Evolutionary conservation across 1,140 invertebrate genomes (phyloP).

Genomic region (Penaeus indicus): DNA sequence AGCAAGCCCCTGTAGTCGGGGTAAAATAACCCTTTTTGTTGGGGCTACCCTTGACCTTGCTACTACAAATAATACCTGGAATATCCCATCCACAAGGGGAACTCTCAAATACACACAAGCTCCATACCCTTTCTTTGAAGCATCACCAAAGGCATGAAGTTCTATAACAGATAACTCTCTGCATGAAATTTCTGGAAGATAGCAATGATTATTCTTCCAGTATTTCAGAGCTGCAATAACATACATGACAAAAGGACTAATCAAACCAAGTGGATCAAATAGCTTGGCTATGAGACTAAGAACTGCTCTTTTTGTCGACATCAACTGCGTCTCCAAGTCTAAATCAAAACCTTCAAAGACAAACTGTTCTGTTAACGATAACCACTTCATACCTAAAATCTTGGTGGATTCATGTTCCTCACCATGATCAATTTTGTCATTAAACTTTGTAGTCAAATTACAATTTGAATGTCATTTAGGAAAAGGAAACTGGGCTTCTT

Average conservation of each 20-base stretch:
- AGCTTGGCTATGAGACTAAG: conserved; percentile 15
- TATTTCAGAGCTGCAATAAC: background rate
- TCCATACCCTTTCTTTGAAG: too few species aligned
- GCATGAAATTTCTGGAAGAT: too few species aligned
- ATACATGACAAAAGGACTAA: conserved; percentile 30
- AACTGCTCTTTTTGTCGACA: conserved; percentile 26
- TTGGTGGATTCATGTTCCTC: background rate
- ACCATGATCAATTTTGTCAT: background rate
- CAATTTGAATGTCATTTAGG: background rate
- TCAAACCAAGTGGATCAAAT: conserved; percentile 33
- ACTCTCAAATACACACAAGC: too few species aligned
- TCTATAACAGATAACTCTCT: too few species aligned
- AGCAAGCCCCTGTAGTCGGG: background rate
- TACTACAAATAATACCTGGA: background rate
- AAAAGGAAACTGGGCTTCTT: too few species aligned
- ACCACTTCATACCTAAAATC: conserved; percentile 24
- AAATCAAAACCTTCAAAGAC: background rate
- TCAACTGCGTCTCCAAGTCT: background rate
- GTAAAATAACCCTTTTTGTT: conserved; percentile 2
- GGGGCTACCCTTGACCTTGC: conserved; percentile 8
- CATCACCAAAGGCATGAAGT: too few species aligned
- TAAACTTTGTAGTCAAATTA: background rate
- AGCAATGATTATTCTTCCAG: too few species aligned
- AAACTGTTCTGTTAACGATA: background rate
- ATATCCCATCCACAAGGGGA: too few species aligned